These are phyloP conservation scores for Eretmocerus hayati DNA, from an alignment of 2,888 invertebrate genomes.

Conservation along the genomic window DNA sequence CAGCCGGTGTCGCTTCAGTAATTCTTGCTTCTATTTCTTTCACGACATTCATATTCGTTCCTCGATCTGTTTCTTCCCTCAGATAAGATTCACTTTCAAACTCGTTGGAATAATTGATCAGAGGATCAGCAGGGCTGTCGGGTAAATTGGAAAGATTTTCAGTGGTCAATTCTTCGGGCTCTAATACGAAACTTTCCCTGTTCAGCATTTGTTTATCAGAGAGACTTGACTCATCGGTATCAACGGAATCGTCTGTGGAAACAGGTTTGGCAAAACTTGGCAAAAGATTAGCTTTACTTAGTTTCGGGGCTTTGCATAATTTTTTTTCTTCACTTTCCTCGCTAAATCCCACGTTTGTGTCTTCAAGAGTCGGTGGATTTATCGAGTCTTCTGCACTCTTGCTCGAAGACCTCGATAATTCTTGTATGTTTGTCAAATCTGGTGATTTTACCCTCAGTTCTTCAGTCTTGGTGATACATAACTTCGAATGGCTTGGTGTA, in stretches of 20 bases:
- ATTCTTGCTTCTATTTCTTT: no score
- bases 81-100: no score
- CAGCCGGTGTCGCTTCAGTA: no score
- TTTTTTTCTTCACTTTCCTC: not conserved
- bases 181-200: no score
- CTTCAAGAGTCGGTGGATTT: not conserved
- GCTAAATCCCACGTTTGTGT: not conserved
- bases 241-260: constrained; percentile 16
- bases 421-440: no score
- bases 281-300: constrained; percentile 18
- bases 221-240: constrained; percentile 16
- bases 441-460: no score
- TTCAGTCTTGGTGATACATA: not conserved
- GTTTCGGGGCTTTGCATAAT: constrained; percentile 17
- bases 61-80: constrained; percentile 1
- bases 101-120: no score
- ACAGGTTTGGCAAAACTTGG: constrained; percentile 22
- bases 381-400: constrained; percentile 1
- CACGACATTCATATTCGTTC: not conserved
- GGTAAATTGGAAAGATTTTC: no score
- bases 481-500: not conserved
- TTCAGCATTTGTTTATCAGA: no score
- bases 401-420: no score
- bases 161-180: no score
- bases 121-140: no score